phyloP scores from a whole-genome alignment of 2,888 invertebrate genomes.

The Empis stercorea region DNA sequence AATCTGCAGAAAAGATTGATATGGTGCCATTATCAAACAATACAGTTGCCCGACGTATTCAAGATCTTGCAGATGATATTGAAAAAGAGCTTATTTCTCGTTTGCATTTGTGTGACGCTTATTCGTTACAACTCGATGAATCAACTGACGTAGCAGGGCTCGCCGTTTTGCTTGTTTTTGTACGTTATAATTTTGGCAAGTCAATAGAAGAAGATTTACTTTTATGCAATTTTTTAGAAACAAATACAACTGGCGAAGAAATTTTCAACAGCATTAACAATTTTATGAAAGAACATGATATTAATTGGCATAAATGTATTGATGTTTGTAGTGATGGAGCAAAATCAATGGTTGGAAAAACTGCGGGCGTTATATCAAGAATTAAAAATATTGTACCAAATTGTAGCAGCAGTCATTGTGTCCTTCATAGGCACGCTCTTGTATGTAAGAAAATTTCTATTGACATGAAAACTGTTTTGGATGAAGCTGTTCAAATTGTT shows the following conservation, averaged over 20 bases:
- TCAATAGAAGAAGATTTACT: constrained; percentile 8
- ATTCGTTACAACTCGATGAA: constrained; percentile 6
- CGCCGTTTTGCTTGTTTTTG: too few relatives aligned
- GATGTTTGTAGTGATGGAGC: constrained; percentile 8
- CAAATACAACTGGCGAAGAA: constrained; percentile 5
- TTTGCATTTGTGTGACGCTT: constrained; percentile 5
- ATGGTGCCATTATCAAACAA: background rate
- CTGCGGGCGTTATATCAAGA: constrained; percentile 4
- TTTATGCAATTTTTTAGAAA: constrained; percentile 8
- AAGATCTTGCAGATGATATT: constrained; percentile 6
- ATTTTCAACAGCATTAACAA: constrained; percentile 7
- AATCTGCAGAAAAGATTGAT: too few relatives aligned
- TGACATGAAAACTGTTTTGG: constrained; percentile 4
- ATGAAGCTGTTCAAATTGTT: constrained; percentile 6
- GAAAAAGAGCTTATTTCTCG: constrained; percentile 6
- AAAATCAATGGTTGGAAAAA: constrained; percentile 7
- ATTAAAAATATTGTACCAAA: constrained; percentile 8
- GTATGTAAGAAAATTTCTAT: constrained; percentile 5
- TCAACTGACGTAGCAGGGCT: constrained; percentile 7
- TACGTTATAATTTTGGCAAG: background rate
- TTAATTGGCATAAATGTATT: constrained; percentile 6
- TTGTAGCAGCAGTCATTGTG: constrained; percentile 8
- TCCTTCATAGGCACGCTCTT: constrained; percentile 7
- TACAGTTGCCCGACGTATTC: constrained; percentile 1
- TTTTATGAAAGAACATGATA: constrained; percentile 7